Percentiles rank a stretch among this genome's conserved stretches.
Conservation (phyloP, 2,888 invertebrate species). For the Caenorhabditis sp. region DNA sequence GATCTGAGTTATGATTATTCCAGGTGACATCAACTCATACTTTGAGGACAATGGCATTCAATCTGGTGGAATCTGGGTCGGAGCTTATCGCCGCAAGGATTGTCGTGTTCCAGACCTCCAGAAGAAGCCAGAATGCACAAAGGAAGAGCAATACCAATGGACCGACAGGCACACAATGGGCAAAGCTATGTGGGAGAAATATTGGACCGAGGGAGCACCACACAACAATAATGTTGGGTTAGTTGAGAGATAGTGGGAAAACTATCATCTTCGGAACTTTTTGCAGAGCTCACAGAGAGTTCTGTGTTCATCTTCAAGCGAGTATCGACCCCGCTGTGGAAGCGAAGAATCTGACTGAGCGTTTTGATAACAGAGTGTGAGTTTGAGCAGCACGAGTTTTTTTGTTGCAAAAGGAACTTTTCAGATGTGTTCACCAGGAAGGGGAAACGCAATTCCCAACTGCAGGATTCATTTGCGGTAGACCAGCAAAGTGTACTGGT, state of each 20-base stretch:
- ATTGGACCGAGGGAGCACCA: constrained; percentile 52
- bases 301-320: constrained; percentile 47
- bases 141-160: constrained; percentile 40
- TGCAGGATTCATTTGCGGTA: constrained; percentile 50
- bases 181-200: constrained; percentile 19
- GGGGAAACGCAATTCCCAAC: constrained; percentile 7
- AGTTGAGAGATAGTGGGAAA: background rate
- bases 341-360: constrained; percentile 12
- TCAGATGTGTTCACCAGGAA: constrained; percentile 19
- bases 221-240: constrained; percentile 35
- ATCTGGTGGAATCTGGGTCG: constrained; percentile 49
- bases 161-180: constrained; percentile 32
- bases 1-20: background rate
- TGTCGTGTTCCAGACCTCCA: constrained; percentile 11
- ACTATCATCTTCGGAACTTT: background rate
- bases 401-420: no score
- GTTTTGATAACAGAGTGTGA: constrained; percentile 46
- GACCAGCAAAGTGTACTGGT: constrained; percentile 16
- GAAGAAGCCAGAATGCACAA: constrained; percentile 27
- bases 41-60: background rate
- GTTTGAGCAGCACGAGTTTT: no score
- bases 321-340: constrained; percentile 26
- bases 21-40: constrained; percentile 12
- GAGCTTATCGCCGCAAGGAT: constrained; percentile 43
- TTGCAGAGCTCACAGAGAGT: constrained; percentile 23